These are phyloP conservation scores for Sinocyclocheilus anophthalmus DNA, from an alignment of 2,113 vertebrate genomes.

Conservation along the genomic window DNA sequence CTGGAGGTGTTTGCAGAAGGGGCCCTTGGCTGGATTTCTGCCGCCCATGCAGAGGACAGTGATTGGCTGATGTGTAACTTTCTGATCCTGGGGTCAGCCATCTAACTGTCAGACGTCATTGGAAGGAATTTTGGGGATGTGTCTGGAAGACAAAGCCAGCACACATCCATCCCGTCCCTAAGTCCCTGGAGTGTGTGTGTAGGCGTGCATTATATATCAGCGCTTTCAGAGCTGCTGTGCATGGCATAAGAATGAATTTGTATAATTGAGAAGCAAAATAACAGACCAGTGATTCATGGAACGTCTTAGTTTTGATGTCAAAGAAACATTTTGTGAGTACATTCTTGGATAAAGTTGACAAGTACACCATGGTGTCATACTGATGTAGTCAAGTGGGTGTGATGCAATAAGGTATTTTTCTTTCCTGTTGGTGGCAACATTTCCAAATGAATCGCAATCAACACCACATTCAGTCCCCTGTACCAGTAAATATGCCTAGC, in stretches of 20 bases:
- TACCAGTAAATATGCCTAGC: background rate
- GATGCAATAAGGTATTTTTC: background rate
- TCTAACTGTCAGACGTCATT: constrained; percentile 46
- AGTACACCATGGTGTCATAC: background rate
- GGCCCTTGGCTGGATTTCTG: constrained; percentile 30
- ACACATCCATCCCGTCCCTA: constrained; percentile 39
- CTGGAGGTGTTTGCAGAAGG: constrained; percentile 40
- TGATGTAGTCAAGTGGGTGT: background rate
- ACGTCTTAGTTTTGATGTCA: background rate
- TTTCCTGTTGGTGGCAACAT: background rate
- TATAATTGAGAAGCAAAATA: constrained; percentile 12
- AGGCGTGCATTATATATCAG: constrained; percentile 47
- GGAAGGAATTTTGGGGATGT: constrained; percentile 60
- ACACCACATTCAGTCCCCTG: background rate
- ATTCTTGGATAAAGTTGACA: background rate
- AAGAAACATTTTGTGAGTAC: constrained; percentile 5
- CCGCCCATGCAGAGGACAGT: constrained; percentile 39
- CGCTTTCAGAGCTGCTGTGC: constrained; percentile 20
- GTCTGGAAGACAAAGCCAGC: constrained; percentile 55
- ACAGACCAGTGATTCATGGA: background rate
- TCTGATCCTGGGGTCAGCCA: constrained; percentile 32
- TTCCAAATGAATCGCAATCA: background rate
- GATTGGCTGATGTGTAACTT: constrained; percentile 43
- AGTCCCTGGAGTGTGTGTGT: constrained; percentile 37
- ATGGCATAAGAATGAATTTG: background rate